Evolutionary conservation across 1,140 invertebrate species (phyloP), one percentile per base, ranked within the genome.

Genomic region (Drosophila mojavensis): DNA sequence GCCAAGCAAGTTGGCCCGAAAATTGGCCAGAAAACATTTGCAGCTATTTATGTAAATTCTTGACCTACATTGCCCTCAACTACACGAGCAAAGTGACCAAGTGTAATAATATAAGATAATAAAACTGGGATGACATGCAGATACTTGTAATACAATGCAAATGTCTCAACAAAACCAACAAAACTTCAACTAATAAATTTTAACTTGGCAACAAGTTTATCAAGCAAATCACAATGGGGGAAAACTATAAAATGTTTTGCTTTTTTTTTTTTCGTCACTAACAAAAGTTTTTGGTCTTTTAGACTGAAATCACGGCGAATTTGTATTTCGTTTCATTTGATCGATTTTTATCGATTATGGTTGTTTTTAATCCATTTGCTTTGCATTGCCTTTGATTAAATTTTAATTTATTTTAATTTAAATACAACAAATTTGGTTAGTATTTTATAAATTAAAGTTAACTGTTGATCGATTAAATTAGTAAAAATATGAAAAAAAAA

Each of bases 11-110:
- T 71, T 71, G 68, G 61, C 33, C 58, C 51, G 33, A 54, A 55
- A 73, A 68, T 61, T 73, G 70, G 56, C 59, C 56, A 73, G 62
- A 41, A 39, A 63, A 48, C 33, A 70, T 70, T 63, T 50, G 51
- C 24, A n/a, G 43, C 51, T 64, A 71, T 64, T 64, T 71, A 70
- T 70, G 67, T 63, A 56, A 70, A 70, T 65, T 56, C 61, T 58
- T 71, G 68, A 71, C 68, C 68, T 71, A 71, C 68, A 71, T 71
- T 41, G 17, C n/a, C 58, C 11, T 28, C 15, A 48, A 33, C 15
- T 26, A 30, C 9, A 28, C 10, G 28, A 30, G 24, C 33, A 5
- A 60, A 45, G 20, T 50, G 48, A 50, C 10, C 9, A 47, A 7
- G 10, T 56, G 11, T 39, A 48, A 48, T 33, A 7, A 33, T 43